These are phyloP conservation scores for Sipha flava DNA, from an alignment of 1,140 invertebrate species.

Conservation along the genomic window DNA sequence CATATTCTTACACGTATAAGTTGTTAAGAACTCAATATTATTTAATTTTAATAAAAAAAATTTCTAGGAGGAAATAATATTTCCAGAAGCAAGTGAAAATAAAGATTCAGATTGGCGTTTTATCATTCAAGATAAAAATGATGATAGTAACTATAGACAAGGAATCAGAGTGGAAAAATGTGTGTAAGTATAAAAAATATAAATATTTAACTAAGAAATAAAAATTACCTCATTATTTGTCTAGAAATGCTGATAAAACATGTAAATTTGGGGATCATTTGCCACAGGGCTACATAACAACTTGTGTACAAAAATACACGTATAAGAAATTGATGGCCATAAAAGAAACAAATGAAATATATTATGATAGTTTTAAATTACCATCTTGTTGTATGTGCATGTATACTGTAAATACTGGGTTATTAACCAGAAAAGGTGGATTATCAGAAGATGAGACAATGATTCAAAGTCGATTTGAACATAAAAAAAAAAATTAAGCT, in stretches of 20 bases:
- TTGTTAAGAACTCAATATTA: too few species aligned
- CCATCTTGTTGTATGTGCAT: conserved; percentile 16
- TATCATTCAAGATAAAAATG: conserved; percentile 5
- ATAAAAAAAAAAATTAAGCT: not conserved
- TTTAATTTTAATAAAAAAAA: not conserved
- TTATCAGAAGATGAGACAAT: not conserved
- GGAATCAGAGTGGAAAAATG: conserved; percentile 8
- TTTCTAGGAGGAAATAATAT: conserved; percentile 10
- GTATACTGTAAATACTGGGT: not conserved
- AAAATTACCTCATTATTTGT: not conserved
- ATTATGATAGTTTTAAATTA: conserved; percentile 20
- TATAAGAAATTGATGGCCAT: conserved; percentile 15
- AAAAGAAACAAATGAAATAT: conserved; percentile 17
- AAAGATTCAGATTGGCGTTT: conserved; percentile 5
- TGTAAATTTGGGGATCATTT: not conserved
- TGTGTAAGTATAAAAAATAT: conserved; percentile 1
- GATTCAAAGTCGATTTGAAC: not conserved
- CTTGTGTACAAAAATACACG: conserved; percentile 21
- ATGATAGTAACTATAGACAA: not conserved
- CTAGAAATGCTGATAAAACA: not conserved
- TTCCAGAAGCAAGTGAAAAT: not conserved
- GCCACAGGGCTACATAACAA: not conserved
- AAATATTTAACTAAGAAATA: not conserved
- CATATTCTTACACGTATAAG: too few species aligned
- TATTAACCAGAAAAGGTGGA: not conserved